Conservation (phyloP, 2,888 invertebrate species). For the Heteropelma amictum region DNA sequence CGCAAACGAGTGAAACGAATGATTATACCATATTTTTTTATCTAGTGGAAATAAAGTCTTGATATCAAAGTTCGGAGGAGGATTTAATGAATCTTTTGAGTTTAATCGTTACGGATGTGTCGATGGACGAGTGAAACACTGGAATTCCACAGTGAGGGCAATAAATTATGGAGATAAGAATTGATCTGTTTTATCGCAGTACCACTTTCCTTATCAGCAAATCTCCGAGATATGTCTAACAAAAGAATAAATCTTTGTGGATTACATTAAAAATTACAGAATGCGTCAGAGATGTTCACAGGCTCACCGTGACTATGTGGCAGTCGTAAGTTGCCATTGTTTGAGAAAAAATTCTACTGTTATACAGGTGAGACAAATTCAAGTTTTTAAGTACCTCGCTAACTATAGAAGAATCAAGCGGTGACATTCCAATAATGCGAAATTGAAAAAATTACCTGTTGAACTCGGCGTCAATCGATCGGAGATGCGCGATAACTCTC, state of each 20-base stretch:
- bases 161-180: constrained; percentile 47
- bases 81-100: neutral
- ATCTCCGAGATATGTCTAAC: neutral
- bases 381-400: constrained; percentile 3
- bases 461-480: too few species aligned
- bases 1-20: neutral
- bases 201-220: constrained; percentile 22
- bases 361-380: neutral
- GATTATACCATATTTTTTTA: constrained; percentile 49
- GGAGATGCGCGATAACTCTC: too few species aligned
- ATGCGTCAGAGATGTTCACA: too few species aligned
- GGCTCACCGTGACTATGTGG: too few species aligned
- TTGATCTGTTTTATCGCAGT: constrained; percentile 7
- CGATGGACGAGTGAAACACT: too few species aligned
- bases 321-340: too few species aligned
- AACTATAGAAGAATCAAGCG: neutral
- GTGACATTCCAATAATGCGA: neutral
- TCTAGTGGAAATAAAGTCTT: constrained; percentile 13
- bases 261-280: too few species aligned
- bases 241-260: too few species aligned
- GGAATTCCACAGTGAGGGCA: too few species aligned
- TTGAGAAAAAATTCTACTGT: too few species aligned
- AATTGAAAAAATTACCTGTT: constrained; percentile 34
- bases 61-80: too few species aligned
- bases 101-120: neutral